A percentile compares a stretch with the other conserved stretches of the same genome.
phyloP scores from a whole-genome alignment of 2,888 invertebrate species.

The Acleris sparsana region DNA sequence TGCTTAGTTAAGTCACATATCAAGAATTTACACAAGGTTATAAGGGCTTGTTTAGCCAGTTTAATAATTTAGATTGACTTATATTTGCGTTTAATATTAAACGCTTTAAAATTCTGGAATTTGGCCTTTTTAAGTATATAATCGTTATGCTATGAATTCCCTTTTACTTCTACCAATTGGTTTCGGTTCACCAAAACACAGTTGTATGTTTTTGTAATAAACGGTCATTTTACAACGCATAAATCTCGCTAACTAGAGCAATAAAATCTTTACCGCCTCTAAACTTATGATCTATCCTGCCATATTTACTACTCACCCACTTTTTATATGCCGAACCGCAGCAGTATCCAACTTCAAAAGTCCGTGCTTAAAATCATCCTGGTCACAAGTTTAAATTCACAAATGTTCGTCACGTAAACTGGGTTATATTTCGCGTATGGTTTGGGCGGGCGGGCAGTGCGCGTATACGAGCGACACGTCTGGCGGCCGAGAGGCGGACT shows the following conservation, averaged over 20 bases:
- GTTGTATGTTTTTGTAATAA: conserved; percentile 27
- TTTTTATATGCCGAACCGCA: conserved; percentile 58
- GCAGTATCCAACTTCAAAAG: conserved; percentile 46
- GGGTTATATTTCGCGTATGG: conserved; percentile 4
- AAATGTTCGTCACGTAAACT: conserved; percentile 3
- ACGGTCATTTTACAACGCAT: conserved; percentile 34
- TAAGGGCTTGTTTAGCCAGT: no score
- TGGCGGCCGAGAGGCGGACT: conserved; percentile 57
- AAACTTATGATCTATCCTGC: conserved; percentile 20
- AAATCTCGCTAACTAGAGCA: conserved; percentile 40
- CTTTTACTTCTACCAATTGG: not conserved
- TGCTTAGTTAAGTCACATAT: no score
- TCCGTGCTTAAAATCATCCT: conserved; percentile 50
- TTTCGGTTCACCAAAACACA: conserved; percentile 30
- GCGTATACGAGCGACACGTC: conserved; percentile 52
- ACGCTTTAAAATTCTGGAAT: no score
- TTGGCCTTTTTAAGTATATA: no score
- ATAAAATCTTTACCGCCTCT: conserved; percentile 42
- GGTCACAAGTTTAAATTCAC: conserved; percentile 40
- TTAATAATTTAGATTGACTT: no score
- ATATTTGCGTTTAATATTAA: no score
- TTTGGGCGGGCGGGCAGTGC: conserved; percentile 54
- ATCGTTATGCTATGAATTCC: no score
- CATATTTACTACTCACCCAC: conserved; percentile 67
- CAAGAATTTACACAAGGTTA: no score